A percentile compares a stretch with the other conserved stretches of the same genome.
These are phyloP conservation scores for Andricus grossulariae DNA, from an alignment of 1,140 invertebrate genomes.

Conservation along the genomic window DNA sequence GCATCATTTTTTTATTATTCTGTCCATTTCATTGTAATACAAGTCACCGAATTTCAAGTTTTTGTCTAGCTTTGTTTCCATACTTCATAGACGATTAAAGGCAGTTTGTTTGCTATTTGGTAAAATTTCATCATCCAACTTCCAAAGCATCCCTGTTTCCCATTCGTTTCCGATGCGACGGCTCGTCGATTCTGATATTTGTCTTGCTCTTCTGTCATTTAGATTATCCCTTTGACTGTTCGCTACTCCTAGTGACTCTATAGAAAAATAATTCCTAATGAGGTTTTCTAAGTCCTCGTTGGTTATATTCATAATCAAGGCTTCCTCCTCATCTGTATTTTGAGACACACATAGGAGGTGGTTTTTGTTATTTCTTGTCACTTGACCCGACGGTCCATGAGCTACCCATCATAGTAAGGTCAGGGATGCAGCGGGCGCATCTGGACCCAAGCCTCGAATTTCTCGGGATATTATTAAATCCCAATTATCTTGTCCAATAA, in stretches of 20 bases:
- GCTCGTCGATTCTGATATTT: slow-evolving; percentile 10
- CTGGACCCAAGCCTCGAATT: not conserved
- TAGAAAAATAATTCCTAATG: not conserved
- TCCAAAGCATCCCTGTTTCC: no score
- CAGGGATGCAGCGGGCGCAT: not conserved
- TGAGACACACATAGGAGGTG: no score
- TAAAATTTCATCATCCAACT: no score
- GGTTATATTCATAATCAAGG: no score
- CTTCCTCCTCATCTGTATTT: not conserved
- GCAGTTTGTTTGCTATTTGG: no score
- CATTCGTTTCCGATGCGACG: no score
- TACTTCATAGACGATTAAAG: no score
- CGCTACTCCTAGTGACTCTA: not conserved
- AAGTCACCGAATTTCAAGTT: no score
- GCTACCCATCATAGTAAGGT: not conserved
- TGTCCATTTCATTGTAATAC: no score
- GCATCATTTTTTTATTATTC: no score
- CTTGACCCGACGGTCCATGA: not conserved
- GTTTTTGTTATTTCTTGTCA: no score
- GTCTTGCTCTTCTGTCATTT: not conserved
- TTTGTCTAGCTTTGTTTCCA: no score
- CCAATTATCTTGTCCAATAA: not conserved
- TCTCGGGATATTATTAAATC: not conserved
- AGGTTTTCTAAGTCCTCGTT: not conserved
- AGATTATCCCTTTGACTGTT: not conserved